These are phyloP conservation scores for Plotosus lineatus DNA, from an alignment of 2,113 vertebrate genomes.

Conservation along the genomic window DNA sequence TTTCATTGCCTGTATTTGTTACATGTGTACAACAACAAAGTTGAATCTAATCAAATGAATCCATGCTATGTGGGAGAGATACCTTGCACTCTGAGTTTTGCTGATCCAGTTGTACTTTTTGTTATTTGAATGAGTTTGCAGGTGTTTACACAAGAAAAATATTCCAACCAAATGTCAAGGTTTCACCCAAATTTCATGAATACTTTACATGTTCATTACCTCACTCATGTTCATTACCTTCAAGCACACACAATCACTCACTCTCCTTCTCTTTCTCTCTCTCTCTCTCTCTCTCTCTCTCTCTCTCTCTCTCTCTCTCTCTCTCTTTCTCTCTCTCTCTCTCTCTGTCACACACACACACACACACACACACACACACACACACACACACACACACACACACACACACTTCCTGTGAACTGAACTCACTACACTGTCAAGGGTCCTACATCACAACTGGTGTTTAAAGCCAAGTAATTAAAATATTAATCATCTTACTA, in stretches of 20 bases:
- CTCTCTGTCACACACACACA: not conserved
- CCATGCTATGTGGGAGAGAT: too few relatives aligned
- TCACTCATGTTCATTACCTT: too few relatives aligned
- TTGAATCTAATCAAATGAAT: too few relatives aligned
- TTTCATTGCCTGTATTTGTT: too few relatives aligned
- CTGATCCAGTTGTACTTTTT: not conserved
- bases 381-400: not conserved
- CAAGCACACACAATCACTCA: too few relatives aligned
- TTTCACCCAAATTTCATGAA: too few relatives aligned
- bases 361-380: constrained; percentile 1
- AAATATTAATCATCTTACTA: constrained; percentile 78
- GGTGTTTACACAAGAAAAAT: not conserved
- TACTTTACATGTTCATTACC: not conserved
- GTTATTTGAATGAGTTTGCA: not conserved
- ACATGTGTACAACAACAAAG: too few relatives aligned
- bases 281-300: too few relatives aligned
- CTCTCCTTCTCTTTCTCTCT: too few relatives aligned
- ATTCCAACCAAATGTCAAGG: not conserved
- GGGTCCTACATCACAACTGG: constrained; percentile 33
- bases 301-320: too few relatives aligned
- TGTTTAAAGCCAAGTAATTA: constrained; percentile 73
- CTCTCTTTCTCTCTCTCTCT: too few relatives aligned
- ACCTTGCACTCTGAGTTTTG: not conserved
- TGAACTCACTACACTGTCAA: constrained; percentile 26
- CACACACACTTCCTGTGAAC: not conserved